Conservation (phyloP, 2,113 vertebrate genomes). For the Neolamprologus sp. region DNA sequence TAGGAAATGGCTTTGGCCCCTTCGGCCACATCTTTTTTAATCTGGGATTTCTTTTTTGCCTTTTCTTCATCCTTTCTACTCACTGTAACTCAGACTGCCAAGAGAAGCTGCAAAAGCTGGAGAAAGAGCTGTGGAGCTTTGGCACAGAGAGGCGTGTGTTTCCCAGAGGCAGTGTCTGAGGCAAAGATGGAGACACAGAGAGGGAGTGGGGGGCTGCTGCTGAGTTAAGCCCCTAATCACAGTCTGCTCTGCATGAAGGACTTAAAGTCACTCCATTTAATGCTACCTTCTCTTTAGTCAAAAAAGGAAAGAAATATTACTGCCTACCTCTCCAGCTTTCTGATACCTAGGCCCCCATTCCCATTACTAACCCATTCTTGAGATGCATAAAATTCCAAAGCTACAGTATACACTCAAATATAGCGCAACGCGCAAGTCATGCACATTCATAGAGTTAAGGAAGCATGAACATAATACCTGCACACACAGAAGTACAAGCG, state of each 20-base stretch:
- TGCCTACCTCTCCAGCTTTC: slow-evolving; percentile 38
- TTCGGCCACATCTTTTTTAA: slow-evolving; percentile 55
- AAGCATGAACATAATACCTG: neutral
- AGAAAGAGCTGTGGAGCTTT: slow-evolving; percentile 55
- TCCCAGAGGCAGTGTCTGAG: slow-evolving; percentile 52
- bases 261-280: slow-evolving; percentile 69
- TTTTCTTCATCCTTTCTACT: slow-evolving; percentile 49
- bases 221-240: slow-evolving; percentile 63
- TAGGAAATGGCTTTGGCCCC: slow-evolving; percentile 37
- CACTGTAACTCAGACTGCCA: slow-evolving; percentile 52
- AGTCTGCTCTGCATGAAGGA: slow-evolving; percentile 63
- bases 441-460: neutral
- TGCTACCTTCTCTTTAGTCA: slow-evolving; percentile 63
- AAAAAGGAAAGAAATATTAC: slow-evolving; percentile 22
- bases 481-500: neutral
- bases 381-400: neutral
- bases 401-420: neutral
- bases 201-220: slow-evolving; percentile 17
- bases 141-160: slow-evolving; percentile 38
- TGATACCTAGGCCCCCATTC: neutral
- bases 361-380: neutral
- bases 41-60: slow-evolving; percentile 46
- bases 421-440: neutral
- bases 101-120: slow-evolving; percentile 33
- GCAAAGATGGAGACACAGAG: slow-evolving; percentile 40